Percentiles rank a stretch among this genome's conserved stretches.
Conservation (phyloP, 2,888 invertebrate genomes). For the Lithophane socia region DNA sequence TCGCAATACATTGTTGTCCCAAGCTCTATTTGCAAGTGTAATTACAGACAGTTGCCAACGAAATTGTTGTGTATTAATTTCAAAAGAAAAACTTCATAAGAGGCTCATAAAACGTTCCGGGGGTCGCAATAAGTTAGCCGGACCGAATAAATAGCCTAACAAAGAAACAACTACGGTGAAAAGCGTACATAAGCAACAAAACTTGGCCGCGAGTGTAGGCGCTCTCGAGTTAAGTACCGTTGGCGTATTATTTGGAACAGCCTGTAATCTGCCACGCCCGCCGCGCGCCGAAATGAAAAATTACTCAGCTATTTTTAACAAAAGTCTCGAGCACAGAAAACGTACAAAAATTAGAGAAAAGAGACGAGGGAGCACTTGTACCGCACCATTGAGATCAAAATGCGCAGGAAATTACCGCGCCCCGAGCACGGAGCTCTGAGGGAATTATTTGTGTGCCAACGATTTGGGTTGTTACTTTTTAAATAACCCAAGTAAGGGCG, state of each 20-base stretch:
- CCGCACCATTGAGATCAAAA: slow-evolving; percentile 90
- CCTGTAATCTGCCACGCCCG: slow-evolving; percentile 90
- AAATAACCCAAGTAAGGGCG: slow-evolving; percentile 86
- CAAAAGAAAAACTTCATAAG: slow-evolving; percentile 81
- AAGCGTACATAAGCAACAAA: slow-evolving; percentile 83
- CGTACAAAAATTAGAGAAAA: slow-evolving; percentile 90
- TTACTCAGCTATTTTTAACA: slow-evolving; percentile 89
- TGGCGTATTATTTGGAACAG: slow-evolving; percentile 87
- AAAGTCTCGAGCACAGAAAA: slow-evolving; percentile 88
- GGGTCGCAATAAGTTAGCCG: slow-evolving; percentile 78
- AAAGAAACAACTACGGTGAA: slow-evolving; percentile 81
- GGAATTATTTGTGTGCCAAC: slow-evolving; percentile 88
- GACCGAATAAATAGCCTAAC: slow-evolving; percentile 78
- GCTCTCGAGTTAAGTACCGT: slow-evolving; percentile 85
- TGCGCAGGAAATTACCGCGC: slow-evolving; percentile 89
- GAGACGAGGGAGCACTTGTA: slow-evolving; percentile 89
- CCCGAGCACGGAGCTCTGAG: slow-evolving; percentile 80
- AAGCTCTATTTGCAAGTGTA: slow-evolving; percentile 72
- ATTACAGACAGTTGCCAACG: slow-evolving; percentile 72
- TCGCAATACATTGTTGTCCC: slow-evolving; percentile 51
- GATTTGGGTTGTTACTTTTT: slow-evolving; percentile 87
- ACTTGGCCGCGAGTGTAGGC: slow-evolving; percentile 81
- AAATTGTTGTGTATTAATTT: slow-evolving; percentile 79
- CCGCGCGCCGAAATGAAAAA: slow-evolving; percentile 89
- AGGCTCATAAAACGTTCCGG: slow-evolving; percentile 79